Evolutionary conservation across 2,797 vertebrate genomes (phyloP), one percentile per base, ranked within the genome.

Genomic region (Cyclopterus lumpus): DNA sequence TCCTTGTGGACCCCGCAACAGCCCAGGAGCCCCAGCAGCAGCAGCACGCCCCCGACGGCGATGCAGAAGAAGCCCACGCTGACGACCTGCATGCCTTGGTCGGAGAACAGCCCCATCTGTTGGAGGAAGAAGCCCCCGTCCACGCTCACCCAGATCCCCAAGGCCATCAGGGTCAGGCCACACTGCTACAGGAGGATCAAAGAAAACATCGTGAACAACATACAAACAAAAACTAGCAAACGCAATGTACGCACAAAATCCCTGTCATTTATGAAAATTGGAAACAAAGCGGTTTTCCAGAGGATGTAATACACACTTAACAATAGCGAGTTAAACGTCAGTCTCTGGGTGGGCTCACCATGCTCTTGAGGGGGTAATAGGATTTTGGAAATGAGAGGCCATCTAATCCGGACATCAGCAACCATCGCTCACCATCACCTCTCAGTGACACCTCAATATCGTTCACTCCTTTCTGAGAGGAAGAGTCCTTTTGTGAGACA

Each of bases 81-180:
- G 85, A 97, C 90, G 18, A 95, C 94, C 77, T 94, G 94, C 58
- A 89, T 16, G 62, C 87, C 44, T 0, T 87, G 90, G 1, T 81
- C 38, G 0, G 95, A 95, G n/a, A 96, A 67, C 0, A 93, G 6
- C 11, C 94, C 96, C 62, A 99, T 93, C 62, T 95, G 67, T 16
- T 73, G 51, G 59, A 97, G 53, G 58, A 97, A 97, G 0, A 94
- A 94, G 2, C 55, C 0, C 6, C 86, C 92, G 1, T 96, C 95
- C n/a, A 96, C 88, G 0, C 71, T 92, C 48, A 95, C 95, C 97
- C 97, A 99, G 88, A 96, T 95, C 26, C 97, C 97, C 84, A 95
- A 88, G 46, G 93, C 94, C 60, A 97, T 71, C 70, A 99, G 92
- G 34, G 92, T 71, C 8, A 85, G 85, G 0, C 98, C 97, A 1